Conservation (phyloP, 2,113 vertebrate genomes). For the Halichoerus grypus region DNA sequence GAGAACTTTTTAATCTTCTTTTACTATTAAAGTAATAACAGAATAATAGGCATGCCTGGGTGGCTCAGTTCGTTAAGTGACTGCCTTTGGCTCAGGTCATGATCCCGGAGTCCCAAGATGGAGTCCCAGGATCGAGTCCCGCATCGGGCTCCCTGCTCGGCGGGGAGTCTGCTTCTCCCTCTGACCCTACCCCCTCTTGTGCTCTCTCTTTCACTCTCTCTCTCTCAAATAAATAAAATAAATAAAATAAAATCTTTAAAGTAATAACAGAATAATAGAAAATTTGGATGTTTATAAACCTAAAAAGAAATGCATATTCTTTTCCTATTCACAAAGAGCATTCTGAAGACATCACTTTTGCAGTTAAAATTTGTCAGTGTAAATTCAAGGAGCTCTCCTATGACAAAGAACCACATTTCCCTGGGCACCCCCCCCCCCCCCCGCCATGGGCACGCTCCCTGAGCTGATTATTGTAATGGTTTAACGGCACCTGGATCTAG, state of each 20-base stretch:
- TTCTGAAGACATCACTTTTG: not conserved
- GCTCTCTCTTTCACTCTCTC: too few relatives aligned
- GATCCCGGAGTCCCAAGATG: too few relatives aligned
- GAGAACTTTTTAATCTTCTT: slow-evolving; percentile 22
- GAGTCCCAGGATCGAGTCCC: too few relatives aligned
- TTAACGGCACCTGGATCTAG: not conserved
- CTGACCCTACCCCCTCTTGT: too few relatives aligned
- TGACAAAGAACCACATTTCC: not conserved
- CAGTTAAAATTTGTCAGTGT: not conserved
- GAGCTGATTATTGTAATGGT: not conserved
- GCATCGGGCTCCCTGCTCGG: too few relatives aligned
- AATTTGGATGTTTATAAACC: not conserved
- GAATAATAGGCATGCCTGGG: not conserved
- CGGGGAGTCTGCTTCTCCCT: too few relatives aligned
- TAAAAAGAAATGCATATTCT: not conserved
- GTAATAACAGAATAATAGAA: not conserved
- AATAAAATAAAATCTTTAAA: not conserved
- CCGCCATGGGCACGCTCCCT: not conserved
- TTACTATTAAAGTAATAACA: slow-evolving; percentile 26
- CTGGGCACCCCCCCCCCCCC: accelerated
- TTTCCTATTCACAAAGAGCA: not conserved
- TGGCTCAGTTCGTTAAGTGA: too few relatives aligned
- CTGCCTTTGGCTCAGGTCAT: too few relatives aligned
- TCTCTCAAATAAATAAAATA: too few relatives aligned
- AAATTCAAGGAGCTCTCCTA: not conserved